Conservation (phyloP, 1,140 invertebrate species). For the Chrysomallon squamiferum region DNA sequence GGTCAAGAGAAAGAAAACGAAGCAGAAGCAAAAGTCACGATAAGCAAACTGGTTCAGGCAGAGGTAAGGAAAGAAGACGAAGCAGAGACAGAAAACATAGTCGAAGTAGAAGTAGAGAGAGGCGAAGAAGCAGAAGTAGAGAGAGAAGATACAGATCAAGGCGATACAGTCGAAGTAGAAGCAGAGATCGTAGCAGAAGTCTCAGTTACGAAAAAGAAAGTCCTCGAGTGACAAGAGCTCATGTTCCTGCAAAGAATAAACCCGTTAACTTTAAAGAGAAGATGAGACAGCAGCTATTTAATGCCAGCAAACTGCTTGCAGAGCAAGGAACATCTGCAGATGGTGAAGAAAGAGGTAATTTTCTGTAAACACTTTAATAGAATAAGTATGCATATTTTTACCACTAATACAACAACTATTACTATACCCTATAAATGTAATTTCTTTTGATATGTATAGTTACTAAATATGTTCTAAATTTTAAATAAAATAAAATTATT, state of each 20-base stretch:
- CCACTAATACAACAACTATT: no score
- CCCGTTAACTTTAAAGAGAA: slow-evolving; percentile 53
- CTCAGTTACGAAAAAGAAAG: slow-evolving; percentile 12
- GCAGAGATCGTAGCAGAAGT: slow-evolving; percentile 21
- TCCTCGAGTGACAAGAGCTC: slow-evolving; percentile 4
- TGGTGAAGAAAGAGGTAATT: slow-evolving; percentile 1
- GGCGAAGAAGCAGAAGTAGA: slow-evolving; percentile 7
- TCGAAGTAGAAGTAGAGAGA: slow-evolving; percentile 4
- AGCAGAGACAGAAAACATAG: background rate
- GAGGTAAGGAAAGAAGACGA: background rate
- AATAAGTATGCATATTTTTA: no score
- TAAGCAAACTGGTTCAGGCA: background rate
- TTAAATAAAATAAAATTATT: no score
- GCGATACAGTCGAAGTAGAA: slow-evolving; percentile 7
- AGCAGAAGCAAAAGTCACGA: slow-evolving; percentile 16
- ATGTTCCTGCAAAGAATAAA: slow-evolving; percentile 15
- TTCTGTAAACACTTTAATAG: no score
- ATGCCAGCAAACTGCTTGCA: slow-evolving; percentile 39
- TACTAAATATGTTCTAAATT: no score
- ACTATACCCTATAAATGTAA: no score
- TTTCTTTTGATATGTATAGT: no score
- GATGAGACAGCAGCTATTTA: slow-evolving; percentile 47
- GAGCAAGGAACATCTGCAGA: slow-evolving; percentile 22
- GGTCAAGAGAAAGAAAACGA: slow-evolving; percentile 10
- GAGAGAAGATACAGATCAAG: slow-evolving; percentile 13